phyloP scores from a whole-genome alignment of 2,888 invertebrate species.

The Drosophila crucigera region DNA sequence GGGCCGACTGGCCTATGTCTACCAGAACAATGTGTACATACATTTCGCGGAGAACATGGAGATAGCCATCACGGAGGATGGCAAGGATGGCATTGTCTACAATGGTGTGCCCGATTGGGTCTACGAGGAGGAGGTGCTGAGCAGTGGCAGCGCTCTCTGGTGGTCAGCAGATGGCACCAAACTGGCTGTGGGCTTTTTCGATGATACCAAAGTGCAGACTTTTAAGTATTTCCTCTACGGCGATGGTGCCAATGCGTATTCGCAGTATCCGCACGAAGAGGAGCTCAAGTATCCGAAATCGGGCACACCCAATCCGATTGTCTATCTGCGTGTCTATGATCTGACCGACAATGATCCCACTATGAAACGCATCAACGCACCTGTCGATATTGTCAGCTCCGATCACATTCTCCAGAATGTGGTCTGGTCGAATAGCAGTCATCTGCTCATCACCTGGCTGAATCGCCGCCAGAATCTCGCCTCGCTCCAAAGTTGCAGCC shows the following conservation, averaged over 20 bases:
- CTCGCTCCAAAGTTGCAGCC: slow-evolving; percentile 77
- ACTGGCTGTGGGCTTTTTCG: slow-evolving; percentile 90
- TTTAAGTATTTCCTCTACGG: slow-evolving; percentile 90
- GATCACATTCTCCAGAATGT: slow-evolving; percentile 90
- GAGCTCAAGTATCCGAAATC: slow-evolving; percentile 92
- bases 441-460: slow-evolving; percentile 91
- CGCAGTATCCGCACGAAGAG: slow-evolving; percentile 89
- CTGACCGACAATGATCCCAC: slow-evolving; percentile 85
- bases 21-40: slow-evolving; percentile 89
- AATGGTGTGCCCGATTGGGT: slow-evolving; percentile 97
- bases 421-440: slow-evolving; percentile 90
- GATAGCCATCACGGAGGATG: slow-evolving; percentile 87
- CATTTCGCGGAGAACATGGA: slow-evolving; percentile 79
- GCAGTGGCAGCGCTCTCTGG: slow-evolving; percentile 91
- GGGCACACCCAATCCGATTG: slow-evolving; percentile 91
- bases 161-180: slow-evolving; percentile 90
- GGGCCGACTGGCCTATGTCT: slow-evolving; percentile 88
- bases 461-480: slow-evolving; percentile 93
- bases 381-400: slow-evolving; percentile 86
- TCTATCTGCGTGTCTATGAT: slow-evolving; percentile 89
- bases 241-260: slow-evolving; percentile 86
- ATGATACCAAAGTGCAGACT: slow-evolving; percentile 89
- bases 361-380: slow-evolving; percentile 85
- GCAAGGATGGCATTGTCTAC: slow-evolving; percentile 89
- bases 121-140: slow-evolving; percentile 95